Conservation (phyloP, 2,888 invertebrate genomes). For the Drosophila differens region DNA sequence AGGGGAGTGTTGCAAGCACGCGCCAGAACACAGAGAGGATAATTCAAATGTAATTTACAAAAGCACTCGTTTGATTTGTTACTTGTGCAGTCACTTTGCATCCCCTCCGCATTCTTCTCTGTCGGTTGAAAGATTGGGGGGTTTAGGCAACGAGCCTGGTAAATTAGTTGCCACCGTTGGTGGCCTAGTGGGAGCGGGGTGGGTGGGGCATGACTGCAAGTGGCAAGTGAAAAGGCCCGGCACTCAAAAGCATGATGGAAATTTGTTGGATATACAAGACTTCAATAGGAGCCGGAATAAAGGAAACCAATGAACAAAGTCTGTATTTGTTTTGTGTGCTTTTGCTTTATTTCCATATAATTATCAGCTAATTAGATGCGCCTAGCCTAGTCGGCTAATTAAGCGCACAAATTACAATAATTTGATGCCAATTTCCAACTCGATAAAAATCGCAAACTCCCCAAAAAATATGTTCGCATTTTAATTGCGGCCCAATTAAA, state of each 20-base stretch:
- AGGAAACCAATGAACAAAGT: slow-evolving; percentile 11
- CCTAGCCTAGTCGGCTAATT: slow-evolving; percentile 55
- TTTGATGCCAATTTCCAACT: slow-evolving; percentile 3
- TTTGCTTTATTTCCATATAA: slow-evolving; percentile 49
- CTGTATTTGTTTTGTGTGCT: neutral
- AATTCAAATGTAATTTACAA: slow-evolving; percentile 81
- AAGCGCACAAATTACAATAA: slow-evolving; percentile 57
- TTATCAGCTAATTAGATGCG: slow-evolving; percentile 66
- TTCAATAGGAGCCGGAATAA: neutral
- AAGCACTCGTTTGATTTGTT: slow-evolving; percentile 81
- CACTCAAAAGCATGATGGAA: slow-evolving; percentile 43
- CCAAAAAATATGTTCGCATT: slow-evolving; percentile 17
- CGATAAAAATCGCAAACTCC: slow-evolving; percentile 2
- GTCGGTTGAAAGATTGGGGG: neutral
- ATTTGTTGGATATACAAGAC: neutral
- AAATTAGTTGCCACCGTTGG: slow-evolving; percentile 61
- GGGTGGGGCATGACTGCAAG: neutral
- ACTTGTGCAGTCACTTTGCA: slow-evolving; percentile 48
- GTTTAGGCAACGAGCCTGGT: slow-evolving; percentile 17
- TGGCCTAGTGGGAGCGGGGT: neutral
- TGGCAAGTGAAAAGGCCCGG: slow-evolving; percentile 20
- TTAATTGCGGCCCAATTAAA: slow-evolving; percentile 60
- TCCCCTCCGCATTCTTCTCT: slow-evolving; percentile 5
- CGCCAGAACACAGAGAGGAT: slow-evolving; percentile 51
- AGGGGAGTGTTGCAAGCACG: neutral